These are phyloP conservation scores for Lypha dubia DNA, from an alignment of 2,888 invertebrate species.

Conservation along the genomic window DNA sequence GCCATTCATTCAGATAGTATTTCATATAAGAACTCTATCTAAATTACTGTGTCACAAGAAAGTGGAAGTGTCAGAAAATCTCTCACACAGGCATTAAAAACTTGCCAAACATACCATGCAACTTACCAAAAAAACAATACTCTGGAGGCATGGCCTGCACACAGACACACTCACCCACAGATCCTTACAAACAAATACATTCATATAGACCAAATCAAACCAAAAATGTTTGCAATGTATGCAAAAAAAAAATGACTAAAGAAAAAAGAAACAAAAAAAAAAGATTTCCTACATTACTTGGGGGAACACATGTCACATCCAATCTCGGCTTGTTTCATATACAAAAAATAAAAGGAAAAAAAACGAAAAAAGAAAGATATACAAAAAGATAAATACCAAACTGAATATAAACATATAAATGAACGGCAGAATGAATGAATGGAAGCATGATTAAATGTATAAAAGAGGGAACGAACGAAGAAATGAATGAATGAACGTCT, in stretches of 20 bases:
- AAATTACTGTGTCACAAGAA: conserved; percentile 55
- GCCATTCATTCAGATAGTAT: conserved; percentile 33
- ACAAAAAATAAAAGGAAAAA: too few relatives aligned
- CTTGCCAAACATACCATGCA: conserved; percentile 3
- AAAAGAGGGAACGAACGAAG: conserved; percentile 9
- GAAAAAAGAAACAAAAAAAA: not conserved
- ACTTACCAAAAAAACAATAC: conserved; percentile 46
- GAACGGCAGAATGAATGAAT: not conserved
- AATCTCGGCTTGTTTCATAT: conserved; percentile 51
- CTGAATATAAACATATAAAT: conserved; percentile 29
- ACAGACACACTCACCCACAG: not conserved
- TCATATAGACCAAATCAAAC: not conserved
- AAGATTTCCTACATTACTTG: conserved; percentile 59
- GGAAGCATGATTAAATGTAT: conserved; percentile 9
- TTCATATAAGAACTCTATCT: conserved; percentile 31
- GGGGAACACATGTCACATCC: conserved; percentile 68
- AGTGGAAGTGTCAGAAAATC: conserved; percentile 56
- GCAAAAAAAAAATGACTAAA: too few relatives aligned
- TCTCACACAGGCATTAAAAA: not conserved
- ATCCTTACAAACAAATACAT: too few relatives aligned
- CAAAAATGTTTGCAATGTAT: conserved; percentile 30
- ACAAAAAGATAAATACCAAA: conserved; percentile 27
- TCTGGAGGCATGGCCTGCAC: conserved; percentile 36
- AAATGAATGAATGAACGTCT: conserved; percentile 9
- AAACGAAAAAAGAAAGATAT: conserved; percentile 17